These are phyloP conservation scores for Hyaena hyaena DNA, from an alignment of 2,113 vertebrate species.

Conservation along the genomic window DNA sequence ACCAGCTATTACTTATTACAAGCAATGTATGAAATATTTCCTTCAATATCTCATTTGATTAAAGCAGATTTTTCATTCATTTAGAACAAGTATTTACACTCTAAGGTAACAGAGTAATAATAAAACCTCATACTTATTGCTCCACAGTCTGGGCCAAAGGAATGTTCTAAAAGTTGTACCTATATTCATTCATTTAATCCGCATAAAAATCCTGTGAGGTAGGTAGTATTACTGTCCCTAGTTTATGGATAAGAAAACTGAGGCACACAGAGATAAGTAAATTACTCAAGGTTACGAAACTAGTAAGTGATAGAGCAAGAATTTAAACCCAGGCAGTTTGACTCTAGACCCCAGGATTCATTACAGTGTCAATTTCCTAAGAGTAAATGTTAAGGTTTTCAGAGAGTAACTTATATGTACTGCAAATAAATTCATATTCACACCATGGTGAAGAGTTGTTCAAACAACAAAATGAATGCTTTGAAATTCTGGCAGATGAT, in stretches of 20 bases:
- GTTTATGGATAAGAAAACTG: constrained; percentile 65
- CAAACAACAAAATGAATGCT: not conserved
- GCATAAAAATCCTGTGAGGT: constrained; percentile 75
- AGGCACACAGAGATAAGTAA: constrained; percentile 62
- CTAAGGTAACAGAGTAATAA: constrained; percentile 54
- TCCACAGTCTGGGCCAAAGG: constrained; percentile 48
- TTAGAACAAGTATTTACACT: constrained; percentile 64
- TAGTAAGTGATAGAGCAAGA: not conserved
- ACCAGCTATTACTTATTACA: constrained; percentile 36
- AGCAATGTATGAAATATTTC: constrained; percentile 54
- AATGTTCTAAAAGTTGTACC: constrained; percentile 34
- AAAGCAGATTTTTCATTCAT: constrained; percentile 58
- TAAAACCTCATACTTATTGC: constrained; percentile 50
- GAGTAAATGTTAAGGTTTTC: constrained; percentile 19
- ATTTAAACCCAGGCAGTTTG: not conserved
- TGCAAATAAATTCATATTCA: constrained; percentile 35
- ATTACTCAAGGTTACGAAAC: constrained; percentile 47
- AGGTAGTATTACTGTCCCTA: constrained; percentile 66
- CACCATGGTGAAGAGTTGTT: constrained; percentile 21
- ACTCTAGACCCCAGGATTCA: not conserved
- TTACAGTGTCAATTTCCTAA: constrained; percentile 15
- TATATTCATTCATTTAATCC: constrained; percentile 57
- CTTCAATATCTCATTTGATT: constrained; percentile 31
- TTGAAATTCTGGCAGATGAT: not conserved
- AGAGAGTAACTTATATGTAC: not conserved